Evolutionary conservation across 2,797 vertebrate species (phyloP).

Genomic region (Cyprinodon diabolis): DNA sequence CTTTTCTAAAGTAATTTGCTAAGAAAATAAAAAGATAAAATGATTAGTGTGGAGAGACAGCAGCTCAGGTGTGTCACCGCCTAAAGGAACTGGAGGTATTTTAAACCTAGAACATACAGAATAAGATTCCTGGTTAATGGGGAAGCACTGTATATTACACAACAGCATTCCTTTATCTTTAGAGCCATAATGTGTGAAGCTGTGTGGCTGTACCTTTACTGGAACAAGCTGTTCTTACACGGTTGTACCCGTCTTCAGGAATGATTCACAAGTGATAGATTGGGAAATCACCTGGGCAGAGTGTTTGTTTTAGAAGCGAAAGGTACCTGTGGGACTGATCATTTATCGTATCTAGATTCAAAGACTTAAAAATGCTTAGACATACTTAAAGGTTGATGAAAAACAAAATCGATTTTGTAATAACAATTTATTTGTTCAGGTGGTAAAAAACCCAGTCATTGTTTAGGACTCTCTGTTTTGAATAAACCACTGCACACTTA

Average conservation of each 20-base stretch:
- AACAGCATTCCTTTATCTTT: constrained; percentile 11
- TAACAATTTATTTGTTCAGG: background rate
- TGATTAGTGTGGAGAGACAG: background rate
- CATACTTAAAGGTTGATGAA: background rate
- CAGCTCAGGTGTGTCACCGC: background rate
- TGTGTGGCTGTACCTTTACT: background rate
- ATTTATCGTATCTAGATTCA: background rate
- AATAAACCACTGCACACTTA: background rate
- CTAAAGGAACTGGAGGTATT: constrained; percentile 13
- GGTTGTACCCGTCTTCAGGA: constrained; percentile 8
- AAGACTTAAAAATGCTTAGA: background rate
- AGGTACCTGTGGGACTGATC: constrained; percentile 6
- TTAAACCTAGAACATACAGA: constrained; percentile 1
- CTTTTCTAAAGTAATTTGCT: background rate
- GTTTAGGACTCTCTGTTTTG: background rate
- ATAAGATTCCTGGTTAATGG: constrained; percentile 5
- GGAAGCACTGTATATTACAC: background rate
- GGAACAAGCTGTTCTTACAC: background rate
- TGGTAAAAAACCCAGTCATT: background rate
- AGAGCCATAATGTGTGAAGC: background rate
- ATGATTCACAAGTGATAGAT: constrained; percentile 18
- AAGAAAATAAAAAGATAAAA: background rate
- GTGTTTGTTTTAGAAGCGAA: constrained; percentile 2
- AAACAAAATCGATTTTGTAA: background rate
- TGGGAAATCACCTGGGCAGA: constrained; percentile 11